A percentile compares a stretch with the other conserved stretches of the same genome.
These are phyloP conservation scores for Dyspetes luteomarginatus DNA, from an alignment of 2,888 invertebrate genomes.

Conservation along the genomic window DNA sequence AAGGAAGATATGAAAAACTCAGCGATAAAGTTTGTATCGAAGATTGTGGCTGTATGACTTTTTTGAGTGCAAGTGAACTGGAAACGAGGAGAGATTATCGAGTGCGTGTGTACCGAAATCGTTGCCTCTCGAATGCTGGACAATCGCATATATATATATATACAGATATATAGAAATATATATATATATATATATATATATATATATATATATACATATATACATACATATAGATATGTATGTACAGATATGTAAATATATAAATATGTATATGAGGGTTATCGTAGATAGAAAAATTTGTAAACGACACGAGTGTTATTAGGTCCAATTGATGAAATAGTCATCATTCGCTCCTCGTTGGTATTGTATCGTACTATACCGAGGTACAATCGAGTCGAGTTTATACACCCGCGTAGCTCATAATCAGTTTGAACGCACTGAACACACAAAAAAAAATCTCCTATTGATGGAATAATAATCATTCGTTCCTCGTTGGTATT, in stretches of 20 bases:
- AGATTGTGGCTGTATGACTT: constrained; percentile 85
- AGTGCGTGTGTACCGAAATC: constrained; percentile 38
- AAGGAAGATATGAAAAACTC: constrained; percentile 72
- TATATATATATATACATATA: too few relatives aligned
- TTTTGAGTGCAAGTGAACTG: constrained; percentile 34
- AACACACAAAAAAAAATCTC: too few relatives aligned
- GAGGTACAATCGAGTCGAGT: constrained; percentile 36
- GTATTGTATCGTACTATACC: constrained; percentile 31
- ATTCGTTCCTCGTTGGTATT: too few relatives aligned
- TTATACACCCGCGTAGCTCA: too few relatives aligned
- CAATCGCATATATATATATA: neutral
- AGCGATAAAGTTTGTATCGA: constrained; percentile 75
- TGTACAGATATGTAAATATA: too few relatives aligned
- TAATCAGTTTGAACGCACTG: too few relatives aligned
- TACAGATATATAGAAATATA: neutral
- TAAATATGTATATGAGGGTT: neutral
- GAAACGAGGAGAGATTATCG: constrained; percentile 10
- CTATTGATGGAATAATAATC: too few relatives aligned
- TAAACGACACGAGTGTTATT: constrained; percentile 40
- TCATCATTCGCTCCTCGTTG: constrained; percentile 23
- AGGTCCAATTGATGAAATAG: constrained; percentile 52
- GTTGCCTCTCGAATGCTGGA: neutral
- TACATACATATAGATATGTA: too few relatives aligned
- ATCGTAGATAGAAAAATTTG: constrained; percentile 25
- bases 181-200: too few relatives aligned